phyloP scores from a whole-genome alignment of 2,797 vertebrate species.

The Emydoidea blandingii region DNA sequence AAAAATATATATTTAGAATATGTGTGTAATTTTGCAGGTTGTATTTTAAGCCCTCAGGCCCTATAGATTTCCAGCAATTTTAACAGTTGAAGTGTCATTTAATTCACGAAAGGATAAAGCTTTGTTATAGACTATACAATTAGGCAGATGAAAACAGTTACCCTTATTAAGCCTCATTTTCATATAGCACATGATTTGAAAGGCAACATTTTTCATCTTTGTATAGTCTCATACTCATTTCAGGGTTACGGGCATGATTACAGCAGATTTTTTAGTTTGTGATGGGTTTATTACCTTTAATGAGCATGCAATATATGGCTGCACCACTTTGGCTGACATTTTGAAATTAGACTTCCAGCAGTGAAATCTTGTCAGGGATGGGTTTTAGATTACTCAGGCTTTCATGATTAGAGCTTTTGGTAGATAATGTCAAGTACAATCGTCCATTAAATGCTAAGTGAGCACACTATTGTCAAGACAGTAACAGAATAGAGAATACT shows the following conservation, averaged over 20 bases:
- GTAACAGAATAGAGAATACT: conserved; percentile 3
- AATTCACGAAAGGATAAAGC: conserved; percentile 3
- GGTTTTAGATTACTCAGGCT: conserved; percentile 72
- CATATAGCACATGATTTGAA: conserved; percentile 12
- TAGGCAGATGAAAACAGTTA: conserved; percentile 52
- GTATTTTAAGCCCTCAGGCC: not conserved
- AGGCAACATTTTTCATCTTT: conserved; percentile 11
- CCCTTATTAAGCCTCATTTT: conserved; percentile 52
- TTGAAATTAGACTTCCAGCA: conserved; percentile 76
- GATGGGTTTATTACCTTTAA: conserved; percentile 64
- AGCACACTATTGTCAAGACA: conserved; percentile 42
- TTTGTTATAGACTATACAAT: conserved; percentile 41
- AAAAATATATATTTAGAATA: conserved; percentile 32
- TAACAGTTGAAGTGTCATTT: conserved; percentile 21
- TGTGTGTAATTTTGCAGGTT: conserved; percentile 7
- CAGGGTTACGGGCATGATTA: not conserved
- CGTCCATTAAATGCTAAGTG: conserved; percentile 67
- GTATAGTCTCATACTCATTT: not conserved
- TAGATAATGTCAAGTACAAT: conserved; percentile 73
- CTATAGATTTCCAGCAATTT: conserved; percentile 37
- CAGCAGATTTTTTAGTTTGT: conserved; percentile 21
- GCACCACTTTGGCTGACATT: conserved; percentile 72
- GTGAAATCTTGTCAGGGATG: conserved; percentile 75
- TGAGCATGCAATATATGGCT: conserved; percentile 45
- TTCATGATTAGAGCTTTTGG: conserved; percentile 65